Conservation (phyloP, 2,888 invertebrate genomes). For the Ptilodon capucinus region DNA sequence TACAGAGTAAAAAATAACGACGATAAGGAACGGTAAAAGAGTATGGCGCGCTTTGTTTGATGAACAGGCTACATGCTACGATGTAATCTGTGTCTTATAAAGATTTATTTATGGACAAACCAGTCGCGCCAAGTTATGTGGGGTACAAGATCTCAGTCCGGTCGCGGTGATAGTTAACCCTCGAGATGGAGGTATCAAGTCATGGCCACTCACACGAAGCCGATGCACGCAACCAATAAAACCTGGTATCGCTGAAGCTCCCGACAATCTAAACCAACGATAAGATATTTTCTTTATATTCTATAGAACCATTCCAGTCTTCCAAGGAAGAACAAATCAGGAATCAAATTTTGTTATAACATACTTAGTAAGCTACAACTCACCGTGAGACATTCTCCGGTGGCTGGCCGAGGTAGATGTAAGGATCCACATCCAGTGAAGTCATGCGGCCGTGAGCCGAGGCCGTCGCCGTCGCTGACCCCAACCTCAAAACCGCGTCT, state of each 20-base stretch:
- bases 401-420: constrained; percentile 66
- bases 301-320: too few relatives aligned
- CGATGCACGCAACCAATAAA: constrained; percentile 93
- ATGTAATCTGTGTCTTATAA: too few relatives aligned
- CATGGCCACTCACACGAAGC: constrained; percentile 84
- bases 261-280: constrained; percentile 84
- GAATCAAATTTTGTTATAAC: too few relatives aligned
- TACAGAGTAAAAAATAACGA: too few relatives aligned
- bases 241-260: constrained; percentile 88
- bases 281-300: not conserved
- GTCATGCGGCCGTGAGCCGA: constrained; percentile 69
- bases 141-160: constrained; percentile 67
- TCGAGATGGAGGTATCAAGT: constrained; percentile 82
- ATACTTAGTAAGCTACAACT: constrained; percentile 24
- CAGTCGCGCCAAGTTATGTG: constrained; percentile 67
- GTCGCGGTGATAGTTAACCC: constrained; percentile 65
- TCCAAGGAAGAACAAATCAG: too few relatives aligned
- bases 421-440: constrained; percentile 70
- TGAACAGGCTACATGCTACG: too few relatives aligned
- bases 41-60: too few relatives aligned
- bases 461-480: constrained; percentile 58
- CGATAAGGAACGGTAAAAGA: too few relatives aligned
- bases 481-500: constrained; percentile 67
- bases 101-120: constrained; percentile 57
- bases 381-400: constrained; percentile 73